A percentile compares a stretch with the other conserved stretches of the same genome.
phyloP scores from a whole-genome alignment of 1,140 invertebrate species.

The Ceratitis capitata region DNA sequence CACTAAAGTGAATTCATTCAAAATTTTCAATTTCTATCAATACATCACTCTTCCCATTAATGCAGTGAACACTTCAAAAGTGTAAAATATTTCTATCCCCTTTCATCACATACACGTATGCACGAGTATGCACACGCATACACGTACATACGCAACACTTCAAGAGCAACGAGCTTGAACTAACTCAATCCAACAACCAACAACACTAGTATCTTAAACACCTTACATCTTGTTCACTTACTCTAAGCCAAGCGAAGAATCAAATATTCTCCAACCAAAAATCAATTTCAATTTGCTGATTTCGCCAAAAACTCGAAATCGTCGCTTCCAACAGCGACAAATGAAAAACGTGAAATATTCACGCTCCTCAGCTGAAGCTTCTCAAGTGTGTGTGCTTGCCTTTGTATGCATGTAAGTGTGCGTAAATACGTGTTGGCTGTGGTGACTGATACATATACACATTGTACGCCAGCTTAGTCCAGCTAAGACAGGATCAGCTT shows the following conservation, averaged over 20 bases:
- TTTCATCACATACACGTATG: too few relatives aligned
- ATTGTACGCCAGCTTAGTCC: background rate
- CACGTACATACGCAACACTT: too few relatives aligned
- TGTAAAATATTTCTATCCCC: too few relatives aligned
- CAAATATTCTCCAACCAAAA: background rate
- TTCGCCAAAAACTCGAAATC: background rate
- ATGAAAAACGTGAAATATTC: background rate
- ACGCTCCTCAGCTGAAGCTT: background rate
- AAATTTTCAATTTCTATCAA: too few relatives aligned
- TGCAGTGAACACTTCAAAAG: too few relatives aligned
- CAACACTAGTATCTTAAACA: too few relatives aligned
- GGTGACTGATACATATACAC: background rate
- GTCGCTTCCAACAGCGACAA: background rate
- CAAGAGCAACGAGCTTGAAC: too few relatives aligned
- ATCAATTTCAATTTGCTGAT: constrained; percentile 11
- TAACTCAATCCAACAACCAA: too few relatives aligned
- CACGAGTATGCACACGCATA: too few relatives aligned
- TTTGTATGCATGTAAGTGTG: background rate
- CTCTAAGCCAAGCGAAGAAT: background rate
- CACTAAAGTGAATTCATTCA: too few relatives aligned
- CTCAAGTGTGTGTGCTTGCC: background rate
- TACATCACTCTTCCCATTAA: too few relatives aligned
- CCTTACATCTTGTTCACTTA: too few relatives aligned
- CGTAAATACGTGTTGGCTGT: background rate
- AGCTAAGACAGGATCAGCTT: constrained; percentile 14